Evolutionary conservation across 92 coral and sea anemone genomes (phyloP), one percentile per base, ranked within the genome.

Genomic region (Phenganax stokvisi): DNA sequence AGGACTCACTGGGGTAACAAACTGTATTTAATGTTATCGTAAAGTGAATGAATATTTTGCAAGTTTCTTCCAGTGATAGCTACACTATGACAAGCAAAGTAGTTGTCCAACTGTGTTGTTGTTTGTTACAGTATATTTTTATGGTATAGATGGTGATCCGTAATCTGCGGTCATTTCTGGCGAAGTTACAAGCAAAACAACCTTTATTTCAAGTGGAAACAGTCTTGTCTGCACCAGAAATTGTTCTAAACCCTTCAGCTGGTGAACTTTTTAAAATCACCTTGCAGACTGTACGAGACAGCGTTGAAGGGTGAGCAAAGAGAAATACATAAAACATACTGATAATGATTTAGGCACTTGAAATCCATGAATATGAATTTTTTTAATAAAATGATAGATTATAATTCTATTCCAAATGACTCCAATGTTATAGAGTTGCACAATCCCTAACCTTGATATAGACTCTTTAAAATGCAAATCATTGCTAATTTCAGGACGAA

Each of bases 181-280:
- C 83, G 57, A 88, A 85, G 56, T 83, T 93, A 47, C 92, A 91
- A 76, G 88, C 98, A 65, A 91, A 84, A 30, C 98, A 89, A 88
- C 86, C 97, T 15, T 76, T 93, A 88, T 91, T 93, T 83, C 97
- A 89, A 88, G 92, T 93, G 51, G 98, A 93, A 78, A 93, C 98
- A 44, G 91, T 91, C 9, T 81, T 93, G 47, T 93, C 98, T 51
- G 98, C 98, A 30, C 98, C 98, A 16, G 98, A 93, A 90, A 93
- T 93, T 51, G 97, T 91, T 44, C 85, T 93, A 37, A 89, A 96
- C 4, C 98, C 98, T 27, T 91, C 92, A 15, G 97, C 98, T 52
- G 89, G 86, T 72, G 98, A 93, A 85, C 89, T 93, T 56, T 93
- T 91, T 87, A 93, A 93, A 71, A 84, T 93, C 70, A 88, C 90